These are phyloP conservation scores for Arrhamphus sclerolepis DNA, from an alignment of 2,797 vertebrate species.

Conservation along the genomic window DNA sequence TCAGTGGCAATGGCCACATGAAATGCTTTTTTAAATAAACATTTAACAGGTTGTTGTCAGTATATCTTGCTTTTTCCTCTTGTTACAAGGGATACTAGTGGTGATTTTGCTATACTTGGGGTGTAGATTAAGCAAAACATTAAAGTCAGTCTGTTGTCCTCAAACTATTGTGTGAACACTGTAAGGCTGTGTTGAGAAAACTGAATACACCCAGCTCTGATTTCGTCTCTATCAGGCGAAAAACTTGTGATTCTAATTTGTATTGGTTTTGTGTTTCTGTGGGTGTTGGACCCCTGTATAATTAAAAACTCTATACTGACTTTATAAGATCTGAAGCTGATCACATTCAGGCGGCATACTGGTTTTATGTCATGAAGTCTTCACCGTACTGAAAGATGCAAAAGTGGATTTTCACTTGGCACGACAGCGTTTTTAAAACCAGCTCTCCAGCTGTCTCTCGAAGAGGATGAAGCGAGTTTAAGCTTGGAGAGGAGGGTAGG, in stretches of 20 bases:
- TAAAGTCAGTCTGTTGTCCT: neutral
- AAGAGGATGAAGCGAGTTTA: constrained; percentile 3
- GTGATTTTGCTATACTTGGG: neutral
- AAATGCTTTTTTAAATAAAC: constrained; percentile 9
- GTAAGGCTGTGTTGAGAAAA: neutral
- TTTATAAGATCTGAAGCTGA: neutral
- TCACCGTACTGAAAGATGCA: neutral
- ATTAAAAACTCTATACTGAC: neutral
- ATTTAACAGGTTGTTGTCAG: neutral
- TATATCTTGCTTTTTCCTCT: neutral
- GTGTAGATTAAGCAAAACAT: neutral
- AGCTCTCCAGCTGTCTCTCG: neutral
- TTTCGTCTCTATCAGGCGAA: constrained; percentile 29
- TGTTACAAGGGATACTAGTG: neutral
- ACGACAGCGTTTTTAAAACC: neutral
- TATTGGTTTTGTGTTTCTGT: constrained; percentile 6
- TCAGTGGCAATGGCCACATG: neutral
- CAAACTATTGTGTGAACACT: neutral
- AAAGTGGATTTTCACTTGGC: neutral
- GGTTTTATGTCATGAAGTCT: too few species aligned
- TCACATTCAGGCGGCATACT: neutral
- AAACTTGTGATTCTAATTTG: constrained; percentile 40
- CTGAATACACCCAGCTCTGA: constrained; percentile 1
- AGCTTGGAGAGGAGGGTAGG: neutral
- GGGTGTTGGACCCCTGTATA: neutral